Base-by-base conservation (phyloP, 2,113 vertebrate species). In the Rhinolophus ferrumequinum region DNA sequence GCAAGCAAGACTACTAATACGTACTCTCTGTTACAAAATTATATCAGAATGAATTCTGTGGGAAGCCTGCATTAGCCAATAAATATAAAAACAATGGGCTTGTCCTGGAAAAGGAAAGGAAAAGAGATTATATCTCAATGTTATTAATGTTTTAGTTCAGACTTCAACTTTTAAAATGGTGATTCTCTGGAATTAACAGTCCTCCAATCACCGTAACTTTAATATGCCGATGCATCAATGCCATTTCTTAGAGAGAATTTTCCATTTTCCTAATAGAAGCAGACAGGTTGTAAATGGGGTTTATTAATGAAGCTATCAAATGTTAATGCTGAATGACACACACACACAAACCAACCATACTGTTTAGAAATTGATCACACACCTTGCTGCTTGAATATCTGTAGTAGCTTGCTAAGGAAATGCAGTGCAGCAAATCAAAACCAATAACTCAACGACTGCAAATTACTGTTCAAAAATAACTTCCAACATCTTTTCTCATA, bases 11-110 rank as follows among this genome's bases (percentile, higher is more conserved):
- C 41, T 52, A 26, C 41, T 52, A 62, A 72, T 21, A 44, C 41
- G 41, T 44, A 24, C 15, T 77, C 47, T 91, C 62, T 73, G 76
- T 41, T 75, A 76, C 50, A 94, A 79, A 94, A 97, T 97, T 96
- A 98, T 97, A 97, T 94, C 94, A 97, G 86, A 96, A 96, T 90
- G 95, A 97, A 95, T 97, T 98, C 70, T 93, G 89, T 81, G 97
- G 97, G 97, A 98, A 97, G 98, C 75, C 82, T 97, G 87, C 62
- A 54, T 96, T 97, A 97, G 92, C 93, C 90, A 96, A 89, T 97
- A 98, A 96, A 96, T 97, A 96, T 94, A 98, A 98, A 98, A 97
- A 82, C 95, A 97, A 97, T 97, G 88, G 79, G 4, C 12, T 90
- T 64, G 50, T n/a, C 95, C 96, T 97, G 93, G 92, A 96, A 97